Conservation (phyloP, 1,140 invertebrate species). For the Drosophila gunungcola region DNA sequence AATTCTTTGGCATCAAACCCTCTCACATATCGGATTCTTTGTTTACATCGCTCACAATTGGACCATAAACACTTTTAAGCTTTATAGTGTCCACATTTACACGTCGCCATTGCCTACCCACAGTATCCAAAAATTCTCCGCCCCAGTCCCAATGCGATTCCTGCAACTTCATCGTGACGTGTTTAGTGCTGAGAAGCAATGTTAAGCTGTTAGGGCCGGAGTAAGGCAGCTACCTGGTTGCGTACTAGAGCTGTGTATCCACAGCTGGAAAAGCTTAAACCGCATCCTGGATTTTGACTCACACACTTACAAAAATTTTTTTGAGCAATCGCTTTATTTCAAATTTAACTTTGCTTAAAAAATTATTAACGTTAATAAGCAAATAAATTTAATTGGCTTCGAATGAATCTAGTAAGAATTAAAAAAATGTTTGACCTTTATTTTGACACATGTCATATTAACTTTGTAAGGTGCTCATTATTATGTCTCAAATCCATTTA, state of each 20-base stretch:
- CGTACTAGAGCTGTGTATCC: conserved; percentile 8
- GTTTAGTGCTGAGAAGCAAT: conserved; percentile 53
- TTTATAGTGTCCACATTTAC: conserved; percentile 78
- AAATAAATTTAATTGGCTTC: no score
- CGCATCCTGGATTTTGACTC: conserved; percentile 5
- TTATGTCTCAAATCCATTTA: no score
- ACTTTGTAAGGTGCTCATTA: no score
- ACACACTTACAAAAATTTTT: background rate
- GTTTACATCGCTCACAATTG: conserved; percentile 35
- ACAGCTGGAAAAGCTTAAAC: conserved; percentile 9
- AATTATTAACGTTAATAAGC: no score
- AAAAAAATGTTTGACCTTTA: no score
- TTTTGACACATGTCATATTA: no score
- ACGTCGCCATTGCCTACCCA: conserved; percentile 63
- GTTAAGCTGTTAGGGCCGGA: conserved; percentile 36
- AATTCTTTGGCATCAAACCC: conserved; percentile 20
- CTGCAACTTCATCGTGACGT: conserved; percentile 52
- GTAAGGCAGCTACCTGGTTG: conserved; percentile 37
- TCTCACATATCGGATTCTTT: conserved; percentile 3
- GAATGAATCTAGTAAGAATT: no score
- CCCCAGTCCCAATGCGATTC: conserved; percentile 16
- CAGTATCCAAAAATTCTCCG: conserved; percentile 12
- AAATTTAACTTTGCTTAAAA: background rate
- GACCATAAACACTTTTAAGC: conserved; percentile 80
- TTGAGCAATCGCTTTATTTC: background rate